Percentiles rank a stretch among this genome's conserved stretches.
These are phyloP conservation scores for Marasmarcha lunaedactyla DNA, from an alignment of 2,888 invertebrate species.

Conservation along the genomic window DNA sequence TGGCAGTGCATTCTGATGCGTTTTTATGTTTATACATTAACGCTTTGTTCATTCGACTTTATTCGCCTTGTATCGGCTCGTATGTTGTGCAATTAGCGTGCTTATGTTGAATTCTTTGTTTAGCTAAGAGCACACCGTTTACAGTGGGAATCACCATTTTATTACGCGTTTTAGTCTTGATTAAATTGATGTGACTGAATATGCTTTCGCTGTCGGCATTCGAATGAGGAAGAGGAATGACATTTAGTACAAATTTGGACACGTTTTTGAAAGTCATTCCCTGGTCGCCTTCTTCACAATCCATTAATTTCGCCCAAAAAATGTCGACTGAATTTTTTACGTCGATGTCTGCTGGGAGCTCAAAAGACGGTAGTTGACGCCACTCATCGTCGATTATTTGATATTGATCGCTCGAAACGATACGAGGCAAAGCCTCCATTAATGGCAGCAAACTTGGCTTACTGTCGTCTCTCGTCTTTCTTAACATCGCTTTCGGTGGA, in stretches of 20 bases:
- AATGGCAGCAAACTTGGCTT: constrained; percentile 8
- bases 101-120: not conserved
- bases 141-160: constrained; percentile 6
- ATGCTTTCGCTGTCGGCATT: constrained; percentile 11
- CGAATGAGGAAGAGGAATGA: constrained; percentile 8
- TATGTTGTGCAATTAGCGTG: not conserved
- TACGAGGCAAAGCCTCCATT: constrained; percentile 10
- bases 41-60: constrained; percentile 1
- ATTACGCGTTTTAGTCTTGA: constrained; percentile 15
- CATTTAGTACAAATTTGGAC: constrained; percentile 2
- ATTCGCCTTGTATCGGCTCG: not conserved
- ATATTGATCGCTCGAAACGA: constrained; percentile 8
- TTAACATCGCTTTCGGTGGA: constrained; percentile 7
- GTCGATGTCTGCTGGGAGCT: constrained; percentile 3
- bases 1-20: not conserved
- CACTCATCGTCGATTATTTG: constrained; percentile 10
- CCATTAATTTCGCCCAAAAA: constrained; percentile 5
- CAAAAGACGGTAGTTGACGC: not conserved
- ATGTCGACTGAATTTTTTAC: constrained; percentile 3
- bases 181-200: constrained; percentile 11
- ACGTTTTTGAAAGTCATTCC: not conserved
- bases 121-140: not conserved
- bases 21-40: not conserved
- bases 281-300: constrained; percentile 2
- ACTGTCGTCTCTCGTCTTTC: constrained; percentile 7